Base-by-base conservation (phyloP, 2,888 invertebrate species). In the Parnassius mnemosyne region DNA sequence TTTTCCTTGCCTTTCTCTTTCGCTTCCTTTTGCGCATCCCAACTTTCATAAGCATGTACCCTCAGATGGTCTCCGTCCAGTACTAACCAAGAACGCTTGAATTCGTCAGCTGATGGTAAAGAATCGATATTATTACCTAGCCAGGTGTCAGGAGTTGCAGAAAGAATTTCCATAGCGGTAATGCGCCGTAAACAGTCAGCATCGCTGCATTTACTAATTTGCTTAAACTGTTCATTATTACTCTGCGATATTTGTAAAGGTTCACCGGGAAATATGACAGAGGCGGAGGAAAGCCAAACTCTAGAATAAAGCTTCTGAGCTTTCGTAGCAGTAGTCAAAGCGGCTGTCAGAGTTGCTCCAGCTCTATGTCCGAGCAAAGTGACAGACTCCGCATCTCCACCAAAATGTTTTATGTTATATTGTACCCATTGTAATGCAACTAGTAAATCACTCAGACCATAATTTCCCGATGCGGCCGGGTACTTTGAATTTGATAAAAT, bases 321-420 rank as follows among this genome's bases (percentile, higher is more conserved):
- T 61, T 93, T 69, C 80, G 87, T 11, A 89, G 93, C 80, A 68
- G 95, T 84, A 75, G 94, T 93, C 50, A 97, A 84, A 0, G 96
- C 95, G 0, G 96, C 95, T 0, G 96, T 95, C 12, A 97, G 83
- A 0, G 97, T 97, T 0, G 95, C 97, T 1, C 97, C 97, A 0
- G 97, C 96, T 25, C 96, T 93, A 77, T 97, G 97, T 0, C 97
- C 98, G 72, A 97, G 92, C 47, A 98, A 78, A 0, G 97, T 97
- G 0, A 98, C 96, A 3, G 95, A 93, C 1, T 92, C 88, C 1
- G 94, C 93, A 79, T 97, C 95, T 0, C 97, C 97, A 0, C 97
- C 97, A 75, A 97, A 97, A 79, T 96, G 93, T 62, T 94, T 94
- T 53, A 97, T 96, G 78, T 97, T 97, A 68, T 94, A 83, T 65